Percentiles rank a stretch among this genome's conserved stretches.
phyloP scores from a whole-genome alignment of 2,888 invertebrate species.

The Ophion slaviceki region DNA sequence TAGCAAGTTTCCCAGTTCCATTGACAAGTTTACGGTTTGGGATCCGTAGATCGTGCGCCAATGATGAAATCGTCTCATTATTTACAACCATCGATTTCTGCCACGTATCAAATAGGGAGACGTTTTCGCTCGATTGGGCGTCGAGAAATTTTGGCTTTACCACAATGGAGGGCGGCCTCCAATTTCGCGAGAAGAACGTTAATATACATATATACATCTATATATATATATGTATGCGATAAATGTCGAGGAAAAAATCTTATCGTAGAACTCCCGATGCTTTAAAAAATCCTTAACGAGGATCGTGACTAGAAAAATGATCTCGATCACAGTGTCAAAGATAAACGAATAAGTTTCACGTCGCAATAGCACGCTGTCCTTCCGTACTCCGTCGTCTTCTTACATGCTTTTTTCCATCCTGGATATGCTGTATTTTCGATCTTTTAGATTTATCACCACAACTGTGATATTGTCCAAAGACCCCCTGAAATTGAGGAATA shows the following conservation, averaged over 20 bases:
- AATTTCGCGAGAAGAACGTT: neutral
- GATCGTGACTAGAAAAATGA: conserved; percentile 57
- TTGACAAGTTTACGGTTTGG: neutral
- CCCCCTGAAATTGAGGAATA: conserved; percentile 85
- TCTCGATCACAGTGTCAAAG: conserved; percentile 49
- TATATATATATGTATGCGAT: conserved; percentile 16
- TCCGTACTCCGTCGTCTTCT: neutral
- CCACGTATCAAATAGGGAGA: neutral
- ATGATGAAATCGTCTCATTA: conserved; percentile 12
- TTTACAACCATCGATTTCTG: conserved; percentile 7
- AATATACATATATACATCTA: conserved; percentile 19
- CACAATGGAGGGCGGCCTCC: neutral
- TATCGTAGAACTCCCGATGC: neutral
- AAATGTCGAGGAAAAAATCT: conserved; percentile 45
- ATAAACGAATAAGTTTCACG: conserved; percentile 23
- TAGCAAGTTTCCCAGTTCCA: neutral
- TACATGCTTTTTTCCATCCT: conserved; percentile 68
- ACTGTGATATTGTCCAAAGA: conserved; percentile 98
- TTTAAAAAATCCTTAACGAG: conserved; percentile 34
- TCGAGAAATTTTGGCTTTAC: neutral
- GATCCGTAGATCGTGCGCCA: neutral
- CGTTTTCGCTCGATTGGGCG: neutral
- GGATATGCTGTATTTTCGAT: conserved; percentile 80
- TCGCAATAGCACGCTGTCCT: neutral
- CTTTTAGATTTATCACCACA: conserved; percentile 92